A percentile compares a stretch with the other conserved stretches of the same genome.
Evolutionary conservation across 2,113 vertebrate genomes (phyloP).

Genomic region (Redunca redunca): DNA sequence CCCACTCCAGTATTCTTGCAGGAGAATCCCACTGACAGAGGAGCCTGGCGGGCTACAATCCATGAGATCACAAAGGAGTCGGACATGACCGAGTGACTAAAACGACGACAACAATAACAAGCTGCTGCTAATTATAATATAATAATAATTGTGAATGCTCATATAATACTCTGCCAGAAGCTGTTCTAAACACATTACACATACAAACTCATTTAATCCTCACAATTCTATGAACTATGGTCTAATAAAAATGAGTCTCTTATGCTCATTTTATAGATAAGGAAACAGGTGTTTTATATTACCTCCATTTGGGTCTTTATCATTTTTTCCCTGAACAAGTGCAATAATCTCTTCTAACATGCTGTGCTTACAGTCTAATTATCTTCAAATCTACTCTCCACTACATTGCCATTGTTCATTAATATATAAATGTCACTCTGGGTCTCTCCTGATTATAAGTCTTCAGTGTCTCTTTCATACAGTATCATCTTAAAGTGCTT

Average conservation of each 20-base stretch:
- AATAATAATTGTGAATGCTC: background rate
- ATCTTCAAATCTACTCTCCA: background rate
- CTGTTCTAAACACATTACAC: background rate
- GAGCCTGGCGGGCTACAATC: background rate
- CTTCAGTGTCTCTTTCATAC: background rate
- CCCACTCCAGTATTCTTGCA: background rate
- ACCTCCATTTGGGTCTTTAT: background rate
- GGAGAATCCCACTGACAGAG: background rate
- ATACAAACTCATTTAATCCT: background rate
- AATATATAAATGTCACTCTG: background rate
- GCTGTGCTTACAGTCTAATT: background rate
- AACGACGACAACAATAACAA: background rate
- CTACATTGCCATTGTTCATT: background rate
- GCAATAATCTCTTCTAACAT: background rate
- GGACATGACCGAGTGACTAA: background rate
- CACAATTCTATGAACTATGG: background rate
- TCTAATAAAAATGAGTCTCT: background rate
- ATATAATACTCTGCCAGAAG: background rate
- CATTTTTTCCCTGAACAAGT: background rate
- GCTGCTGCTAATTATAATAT: background rate
- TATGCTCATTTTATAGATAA: background rate
- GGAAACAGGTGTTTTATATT: background rate
- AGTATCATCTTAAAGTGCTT: background rate
- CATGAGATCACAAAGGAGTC: background rate
- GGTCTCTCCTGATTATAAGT: no score